A percentile compares a stretch with the other conserved stretches of the same genome.
Evolutionary conservation across 2,797 vertebrate species (phyloP).

Genomic region (Eulemur rubriventer): DNA sequence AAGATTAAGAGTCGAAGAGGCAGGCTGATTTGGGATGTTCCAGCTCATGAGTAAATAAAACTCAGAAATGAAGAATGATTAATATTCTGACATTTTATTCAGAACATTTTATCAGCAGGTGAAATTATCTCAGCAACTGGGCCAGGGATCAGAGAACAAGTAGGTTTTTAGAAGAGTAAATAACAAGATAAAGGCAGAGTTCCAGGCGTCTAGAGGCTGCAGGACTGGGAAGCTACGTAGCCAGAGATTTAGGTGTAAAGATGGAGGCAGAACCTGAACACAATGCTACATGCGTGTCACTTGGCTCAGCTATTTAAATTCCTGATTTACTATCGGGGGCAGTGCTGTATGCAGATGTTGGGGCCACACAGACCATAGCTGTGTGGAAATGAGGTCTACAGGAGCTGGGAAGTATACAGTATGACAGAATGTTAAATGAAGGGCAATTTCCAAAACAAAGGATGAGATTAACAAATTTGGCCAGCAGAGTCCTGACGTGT

Average conservation of each 20-base stretch:
- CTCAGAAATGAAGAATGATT: background rate
- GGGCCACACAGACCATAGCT: background rate
- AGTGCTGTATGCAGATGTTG: background rate
- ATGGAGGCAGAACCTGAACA: background rate
- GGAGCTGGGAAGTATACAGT: background rate
- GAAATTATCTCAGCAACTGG: background rate
- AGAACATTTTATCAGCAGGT: background rate
- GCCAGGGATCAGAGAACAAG: background rate
- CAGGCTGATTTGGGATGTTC: background rate
- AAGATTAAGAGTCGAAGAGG: background rate
- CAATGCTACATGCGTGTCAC: background rate
- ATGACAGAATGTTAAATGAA: background rate
- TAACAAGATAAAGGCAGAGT: background rate
- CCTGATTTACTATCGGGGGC: background rate
- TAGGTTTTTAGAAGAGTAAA: background rate
- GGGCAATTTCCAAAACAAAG: background rate
- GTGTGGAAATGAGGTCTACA: background rate
- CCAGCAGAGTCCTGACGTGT: background rate
- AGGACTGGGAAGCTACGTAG: background rate
- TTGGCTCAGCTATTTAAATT: background rate
- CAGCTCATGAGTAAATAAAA: background rate
- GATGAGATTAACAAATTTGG: constrained; percentile 13
- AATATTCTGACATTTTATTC: background rate
- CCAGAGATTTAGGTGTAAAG: background rate
- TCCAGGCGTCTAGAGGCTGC: background rate